Base-by-base conservation (phyloP, 2,113 vertebrate species). In the Hippocampus comes region DNA sequence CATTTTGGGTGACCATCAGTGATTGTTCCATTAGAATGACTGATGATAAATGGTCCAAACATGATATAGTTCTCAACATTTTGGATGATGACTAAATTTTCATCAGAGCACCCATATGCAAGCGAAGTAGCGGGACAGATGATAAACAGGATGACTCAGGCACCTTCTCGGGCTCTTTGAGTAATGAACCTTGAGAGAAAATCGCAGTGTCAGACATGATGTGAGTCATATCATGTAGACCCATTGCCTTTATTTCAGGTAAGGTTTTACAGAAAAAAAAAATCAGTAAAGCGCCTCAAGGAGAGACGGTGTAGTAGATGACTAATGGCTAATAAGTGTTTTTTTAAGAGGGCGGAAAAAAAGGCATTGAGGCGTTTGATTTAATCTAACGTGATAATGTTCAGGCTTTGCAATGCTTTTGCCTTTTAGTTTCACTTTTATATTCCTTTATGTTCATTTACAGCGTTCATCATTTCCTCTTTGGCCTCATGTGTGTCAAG, bases 321-420 rank as follows among this genome's bases (percentile, higher is more conserved):
- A 66, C 42, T 66, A 43, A 66, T 46, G n/a, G 42, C 63, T 66
- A 42, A 48, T 12, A 48, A 66, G n/a, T 66, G 41, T 61, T 61
- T 34, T 61, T 61, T 27, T 61, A 18, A 20, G 56, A 59, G 63
- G 25, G 30, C 10, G 18, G 25, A 41, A 23, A 42, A 41, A 14
- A 9, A 64, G 20, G 63, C 63, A 66, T 46, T 8, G 41, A 65
- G n/a, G 41, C 41, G 21, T 8, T 15, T 65, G 42, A 23, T 65
- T 46, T 65, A 25, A 41, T 46, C 42, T 12, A 30, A 43, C 10
- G 10, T n/a, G 38, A n/a, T 42, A 21, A 42, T 64, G 20, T 42
- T 64, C 63, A 41, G 20, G 20, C 63, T 64, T 63, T 1, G 38
- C 9, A 2, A 64, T 17, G 27, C 8, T 42, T 12, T 43, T 7